phyloP scores from a whole-genome alignment of 2,113 vertebrate species.

The Bos taurus region ARS-UCD2.0 NC_037345.1:10265001-10265500 shows the following conservation, averaged over 20 bases:
- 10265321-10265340: background rate
- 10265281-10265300: background rate
- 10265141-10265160: fast-evolving
- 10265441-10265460: background rate
- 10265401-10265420: background rate
- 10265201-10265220: background rate
- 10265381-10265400: background rate
- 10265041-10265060: background rate
- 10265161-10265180: background rate
- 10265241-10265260: background rate
- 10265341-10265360: background rate
- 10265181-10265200: background rate
- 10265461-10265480: background rate
- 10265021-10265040: background rate
- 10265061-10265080: background rate
- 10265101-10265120: background rate
- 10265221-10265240: background rate
- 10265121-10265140: fast-evolving
- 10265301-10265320: background rate
- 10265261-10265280: background rate
- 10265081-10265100: background rate
- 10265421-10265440: background rate
- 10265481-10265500: background rate
- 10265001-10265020: background rate
- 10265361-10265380: background rate